These are phyloP conservation scores for Macrocentrus cingulum DNA, from an alignment of 1,140 invertebrate species.

Conservation along the genomic window DNA sequence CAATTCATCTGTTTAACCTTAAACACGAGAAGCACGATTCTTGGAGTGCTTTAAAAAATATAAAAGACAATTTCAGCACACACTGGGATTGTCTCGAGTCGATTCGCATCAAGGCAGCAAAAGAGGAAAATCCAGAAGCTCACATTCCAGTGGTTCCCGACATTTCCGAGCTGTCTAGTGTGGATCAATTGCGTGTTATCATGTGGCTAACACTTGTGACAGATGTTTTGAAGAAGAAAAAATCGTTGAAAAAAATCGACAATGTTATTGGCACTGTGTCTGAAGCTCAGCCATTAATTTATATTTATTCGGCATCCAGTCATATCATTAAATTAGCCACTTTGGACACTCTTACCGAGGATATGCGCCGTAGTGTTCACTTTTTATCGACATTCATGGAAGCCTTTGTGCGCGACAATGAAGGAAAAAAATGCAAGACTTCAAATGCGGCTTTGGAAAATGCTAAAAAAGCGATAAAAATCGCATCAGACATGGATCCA, in stretches of 20 bases:
- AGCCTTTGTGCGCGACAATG: conserved; percentile 40
- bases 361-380: conserved; percentile 35
- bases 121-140: conserved; percentile 24
- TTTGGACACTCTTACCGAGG: conserved; percentile 25
- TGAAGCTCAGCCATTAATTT: conserved; percentile 45
- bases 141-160: conserved; percentile 27
- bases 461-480: conserved; percentile 31
- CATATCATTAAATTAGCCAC: conserved; percentile 34
- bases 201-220: conserved; percentile 50
- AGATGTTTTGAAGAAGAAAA: conserved; percentile 41
- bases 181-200: conserved; percentile 37
- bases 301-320: conserved; percentile 38
- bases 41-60: conserved; percentile 28
- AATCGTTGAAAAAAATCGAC: conserved; percentile 27
- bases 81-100: conserved; percentile 53
- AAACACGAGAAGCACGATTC: conserved; percentile 37
- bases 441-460: neutral
- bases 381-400: conserved; percentile 48
- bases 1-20: conserved; percentile 41
- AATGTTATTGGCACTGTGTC: conserved; percentile 40
- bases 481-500: conserved; percentile 22
- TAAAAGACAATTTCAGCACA: conserved; percentile 34
- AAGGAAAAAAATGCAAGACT: neutral
- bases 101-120: conserved; percentile 44
- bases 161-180: conserved; percentile 39